These are phyloP conservation scores for Peromyscus polionotus DNA, from an alignment of 2,113 vertebrate genomes.

Conservation along the genomic window DNA sequence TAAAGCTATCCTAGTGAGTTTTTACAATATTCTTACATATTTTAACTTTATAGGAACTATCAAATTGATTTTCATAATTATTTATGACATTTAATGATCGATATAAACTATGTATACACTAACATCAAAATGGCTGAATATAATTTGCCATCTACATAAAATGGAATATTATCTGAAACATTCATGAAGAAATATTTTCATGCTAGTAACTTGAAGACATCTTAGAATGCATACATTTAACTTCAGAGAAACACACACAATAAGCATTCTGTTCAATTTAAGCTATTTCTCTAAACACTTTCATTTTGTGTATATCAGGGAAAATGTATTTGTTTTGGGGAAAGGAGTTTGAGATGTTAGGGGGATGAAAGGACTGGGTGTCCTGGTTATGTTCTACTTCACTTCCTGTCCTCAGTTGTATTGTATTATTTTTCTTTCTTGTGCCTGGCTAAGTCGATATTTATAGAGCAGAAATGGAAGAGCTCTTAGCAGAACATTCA, in stretches of 20 bases:
- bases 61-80: background rate
- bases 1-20: background rate
- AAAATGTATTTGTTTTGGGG: no score
- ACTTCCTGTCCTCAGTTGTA: background rate
- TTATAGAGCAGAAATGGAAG: background rate
- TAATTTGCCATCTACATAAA: background rate
- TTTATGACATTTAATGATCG: background rate
- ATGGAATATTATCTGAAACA: background rate
- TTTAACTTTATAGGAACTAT: background rate
- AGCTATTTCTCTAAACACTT: no score
- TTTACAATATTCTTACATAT: background rate
- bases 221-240: background rate
- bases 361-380: no score
- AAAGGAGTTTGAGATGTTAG: no score
- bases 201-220: background rate
- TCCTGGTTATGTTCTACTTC: background rate
- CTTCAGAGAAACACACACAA: background rate
- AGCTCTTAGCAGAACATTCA: background rate
- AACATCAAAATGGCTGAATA: background rate
- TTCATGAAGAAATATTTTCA: background rate
- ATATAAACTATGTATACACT: background rate
- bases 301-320: no score
- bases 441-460: background rate
- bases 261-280: background rate
- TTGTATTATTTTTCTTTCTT: background rate